Evolutionary conservation across 1,140 invertebrate species (phyloP).

Genomic region (Hestina assimilis): DNA sequence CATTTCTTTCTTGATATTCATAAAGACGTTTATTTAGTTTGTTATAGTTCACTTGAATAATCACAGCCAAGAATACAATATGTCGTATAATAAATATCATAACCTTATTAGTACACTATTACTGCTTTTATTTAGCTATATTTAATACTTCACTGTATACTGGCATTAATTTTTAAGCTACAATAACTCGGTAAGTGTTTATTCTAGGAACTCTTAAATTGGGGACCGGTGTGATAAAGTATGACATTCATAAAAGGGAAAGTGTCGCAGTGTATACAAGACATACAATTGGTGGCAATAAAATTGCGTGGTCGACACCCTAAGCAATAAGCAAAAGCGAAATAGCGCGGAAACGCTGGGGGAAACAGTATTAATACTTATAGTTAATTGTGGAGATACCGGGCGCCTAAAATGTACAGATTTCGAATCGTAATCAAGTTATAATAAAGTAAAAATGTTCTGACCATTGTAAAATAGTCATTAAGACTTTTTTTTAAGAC

Average conservation of each 20-base stretch:
- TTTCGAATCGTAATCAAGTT: too few species aligned
- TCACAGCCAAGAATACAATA: too few species aligned
- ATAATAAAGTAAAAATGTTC: neutral
- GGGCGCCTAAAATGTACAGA: slow-evolving; percentile 44
- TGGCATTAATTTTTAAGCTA: neutral
- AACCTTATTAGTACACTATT: too few species aligned
- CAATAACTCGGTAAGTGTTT: slow-evolving; percentile 18
- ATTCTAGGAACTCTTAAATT: slow-evolving; percentile 21
- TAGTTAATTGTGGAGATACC: slow-evolving; percentile 66
- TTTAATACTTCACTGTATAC: too few species aligned
- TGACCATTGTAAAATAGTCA: too few species aligned
- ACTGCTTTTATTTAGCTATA: too few species aligned
- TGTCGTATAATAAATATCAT: too few species aligned
- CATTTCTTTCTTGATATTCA: too few species aligned
- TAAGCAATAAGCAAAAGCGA: slow-evolving; percentile 64
- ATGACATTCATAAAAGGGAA: slow-evolving; percentile 71
- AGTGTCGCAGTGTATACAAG: slow-evolving; percentile 63
- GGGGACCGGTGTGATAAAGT: slow-evolving; percentile 47
- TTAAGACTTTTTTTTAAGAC: too few species aligned
- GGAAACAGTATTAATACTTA: slow-evolving; percentile 76
- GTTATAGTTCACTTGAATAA: too few species aligned
- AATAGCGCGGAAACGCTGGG: slow-evolving; percentile 70
- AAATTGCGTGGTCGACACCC: slow-evolving; percentile 58
- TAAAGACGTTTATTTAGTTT: too few species aligned
- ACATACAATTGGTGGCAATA: slow-evolving; percentile 72